Evolutionary conservation across 2,888 invertebrate species (phyloP), one percentile per base, ranked within the genome.

Genomic region (Uloborus plumipes): DNA sequence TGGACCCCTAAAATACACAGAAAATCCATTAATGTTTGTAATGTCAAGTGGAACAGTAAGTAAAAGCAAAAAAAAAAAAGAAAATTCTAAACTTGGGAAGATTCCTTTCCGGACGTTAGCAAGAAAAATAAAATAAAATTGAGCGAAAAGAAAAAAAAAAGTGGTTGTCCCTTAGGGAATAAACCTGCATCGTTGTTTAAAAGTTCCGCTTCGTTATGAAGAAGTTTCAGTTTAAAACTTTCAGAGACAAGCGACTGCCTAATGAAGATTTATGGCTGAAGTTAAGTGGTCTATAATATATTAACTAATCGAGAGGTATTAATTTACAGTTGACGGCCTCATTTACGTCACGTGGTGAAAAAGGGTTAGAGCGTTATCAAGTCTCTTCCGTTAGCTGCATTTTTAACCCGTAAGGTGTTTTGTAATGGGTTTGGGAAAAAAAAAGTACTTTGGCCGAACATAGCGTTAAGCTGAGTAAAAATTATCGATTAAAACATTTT

Each of bases 211-310:
- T 53, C 13, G 18, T 18, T 53, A 18, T 53, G 16, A 53, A 53
- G 53, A 16, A 53, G 16, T 53, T 53, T 53, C 9, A 53, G 53
- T 53, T 18, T n/a, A 53, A 53, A 53, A 16, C 53, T 53, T 16
- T 53, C 53, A 18, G 18, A 53, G 53, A 53, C 53, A 53, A 18
- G 53, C 16, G 7, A 18, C 53, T n/a, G 13, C 18, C 58, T 66
- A 75, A 75, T 75, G 74, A 75, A 75, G 74, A 75, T 75, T 75
- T 75, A 75, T 66, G 74, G 49, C 47, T 22, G 15, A 51, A 16
- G 31, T 75, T 75, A 75, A 75, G 74, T 75, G 65, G 74, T 67
- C 58, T n/a, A 22, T 75, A 75, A 64, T 67, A 75, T 66, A 53
- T 66, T 75, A 75, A 75, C 55, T 65, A 66, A 66, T n/a, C 55